A percentile compares a stretch with the other conserved stretches of the same genome.
Conservation (phyloP, 2,797 vertebrate species). For the Ceryle rudis region DNA sequence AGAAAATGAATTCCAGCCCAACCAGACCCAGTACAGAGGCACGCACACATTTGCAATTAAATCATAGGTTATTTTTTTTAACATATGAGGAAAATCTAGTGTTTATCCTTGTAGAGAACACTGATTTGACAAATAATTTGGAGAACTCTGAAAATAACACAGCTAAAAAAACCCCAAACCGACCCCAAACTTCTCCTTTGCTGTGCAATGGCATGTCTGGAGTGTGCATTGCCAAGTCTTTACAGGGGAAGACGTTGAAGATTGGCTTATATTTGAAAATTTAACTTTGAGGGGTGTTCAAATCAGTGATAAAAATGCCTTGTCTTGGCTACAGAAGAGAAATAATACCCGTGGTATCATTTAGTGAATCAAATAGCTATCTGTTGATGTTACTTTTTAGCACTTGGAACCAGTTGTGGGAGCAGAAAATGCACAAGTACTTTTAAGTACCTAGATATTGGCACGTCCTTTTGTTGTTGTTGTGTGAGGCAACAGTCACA, state of each 20-base stretch:
- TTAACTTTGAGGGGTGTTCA: background rate
- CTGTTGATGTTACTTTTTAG: background rate
- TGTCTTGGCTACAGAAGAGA: background rate
- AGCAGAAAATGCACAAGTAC: background rate
- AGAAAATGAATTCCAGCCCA: background rate
- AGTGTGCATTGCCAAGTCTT: background rate
- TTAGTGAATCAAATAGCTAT: background rate
- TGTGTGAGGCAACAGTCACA: background rate
- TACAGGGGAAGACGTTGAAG: background rate
- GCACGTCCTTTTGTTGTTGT: background rate
- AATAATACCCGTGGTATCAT: background rate
- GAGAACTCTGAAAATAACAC: background rate
- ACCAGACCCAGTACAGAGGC: background rate
- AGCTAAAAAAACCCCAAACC: accelerated
- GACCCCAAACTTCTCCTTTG: background rate
- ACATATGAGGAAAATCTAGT: background rate
- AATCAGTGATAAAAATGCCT: background rate
- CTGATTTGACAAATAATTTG: background rate
- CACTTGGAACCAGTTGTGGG: background rate
- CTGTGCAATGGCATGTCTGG: background rate
- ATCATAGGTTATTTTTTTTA: background rate
- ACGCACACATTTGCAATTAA: background rate
- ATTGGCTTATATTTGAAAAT: background rate
- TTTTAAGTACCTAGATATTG: background rate
- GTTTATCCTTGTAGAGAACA: background rate